A percentile compares a stretch with the other conserved stretches of the same genome.
Evolutionary conservation across 2,888 invertebrate species (phyloP).

Genomic region (Molorchus minor): DNA sequence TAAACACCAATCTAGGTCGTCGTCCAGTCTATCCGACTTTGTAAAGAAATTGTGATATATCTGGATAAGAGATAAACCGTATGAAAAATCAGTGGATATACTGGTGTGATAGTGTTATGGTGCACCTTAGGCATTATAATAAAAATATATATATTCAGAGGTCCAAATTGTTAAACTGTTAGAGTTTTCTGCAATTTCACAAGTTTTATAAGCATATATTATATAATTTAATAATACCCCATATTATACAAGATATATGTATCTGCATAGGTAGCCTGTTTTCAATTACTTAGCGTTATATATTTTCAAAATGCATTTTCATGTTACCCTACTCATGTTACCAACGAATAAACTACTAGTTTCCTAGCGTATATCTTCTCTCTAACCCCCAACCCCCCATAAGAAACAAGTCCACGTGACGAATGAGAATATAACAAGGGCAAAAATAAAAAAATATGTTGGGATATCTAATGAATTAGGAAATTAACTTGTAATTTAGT

Average conservation of each 20-base stretch:
- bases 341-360: constrained; percentile 64
- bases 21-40: background rate
- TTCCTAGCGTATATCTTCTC: constrained; percentile 54
- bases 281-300: constrained; percentile 60
- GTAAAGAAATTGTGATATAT: constrained; percentile 39
- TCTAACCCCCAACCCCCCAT: too few relatives aligned
- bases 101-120: constrained; percentile 63
- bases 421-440: too few relatives aligned
- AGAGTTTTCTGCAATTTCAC: constrained; percentile 64
- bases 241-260: constrained; percentile 57
- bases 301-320: constrained; percentile 62
- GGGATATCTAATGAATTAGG: too few relatives aligned
- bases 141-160: constrained; percentile 56
- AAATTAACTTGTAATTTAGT: too few relatives aligned
- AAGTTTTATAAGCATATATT: constrained; percentile 63
- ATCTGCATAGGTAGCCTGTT: constrained; percentile 61
- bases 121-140: constrained; percentile 58
- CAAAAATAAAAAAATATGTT: too few relatives aligned
- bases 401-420: too few relatives aligned
- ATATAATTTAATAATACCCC: constrained; percentile 59
- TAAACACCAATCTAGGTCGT: background rate
- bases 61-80: constrained; percentile 42
- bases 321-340: constrained; percentile 62
- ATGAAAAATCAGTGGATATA: constrained; percentile 54
- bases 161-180: constrained; percentile 64